These are phyloP conservation scores for Turdus rufiventris DNA, from an alignment of 2,113 vertebrate species.

Conservation along the genomic window DNA sequence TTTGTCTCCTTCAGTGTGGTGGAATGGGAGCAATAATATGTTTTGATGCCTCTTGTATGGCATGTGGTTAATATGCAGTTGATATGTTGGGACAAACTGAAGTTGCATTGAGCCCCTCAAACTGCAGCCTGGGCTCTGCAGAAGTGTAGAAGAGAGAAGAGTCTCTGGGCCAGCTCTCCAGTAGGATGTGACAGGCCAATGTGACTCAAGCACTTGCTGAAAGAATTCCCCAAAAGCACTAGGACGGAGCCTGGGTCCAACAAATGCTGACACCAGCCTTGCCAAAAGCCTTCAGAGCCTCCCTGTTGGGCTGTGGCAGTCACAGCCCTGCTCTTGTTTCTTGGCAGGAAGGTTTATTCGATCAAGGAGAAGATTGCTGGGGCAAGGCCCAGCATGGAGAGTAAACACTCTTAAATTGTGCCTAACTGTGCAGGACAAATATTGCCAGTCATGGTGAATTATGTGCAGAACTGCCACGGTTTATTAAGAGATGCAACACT, in stretches of 20 bases:
- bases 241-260: neutral
- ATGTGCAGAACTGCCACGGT: neutral
- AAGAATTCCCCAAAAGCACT: neutral
- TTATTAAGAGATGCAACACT: neutral
- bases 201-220: neutral
- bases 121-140: neutral
- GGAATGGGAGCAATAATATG: neutral
- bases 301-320: neutral
- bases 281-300: neutral
- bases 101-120: neutral
- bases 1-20: neutral
- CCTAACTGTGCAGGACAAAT: neutral
- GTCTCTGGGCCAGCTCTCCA: neutral
- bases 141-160: neutral
- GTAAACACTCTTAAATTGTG: neutral
- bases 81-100: neutral
- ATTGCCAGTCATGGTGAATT: neutral
- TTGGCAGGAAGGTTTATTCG: neutral
- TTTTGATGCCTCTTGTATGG: neutral
- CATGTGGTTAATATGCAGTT: neutral
- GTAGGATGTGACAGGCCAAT: neutral
- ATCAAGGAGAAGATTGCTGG: constrained; percentile 13
- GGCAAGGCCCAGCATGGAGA: neutral
- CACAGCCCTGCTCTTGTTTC: neutral
- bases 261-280: neutral